Conservation (phyloP, 2,113 vertebrate genomes). For the Gallinago paraguaiae region DNA sequence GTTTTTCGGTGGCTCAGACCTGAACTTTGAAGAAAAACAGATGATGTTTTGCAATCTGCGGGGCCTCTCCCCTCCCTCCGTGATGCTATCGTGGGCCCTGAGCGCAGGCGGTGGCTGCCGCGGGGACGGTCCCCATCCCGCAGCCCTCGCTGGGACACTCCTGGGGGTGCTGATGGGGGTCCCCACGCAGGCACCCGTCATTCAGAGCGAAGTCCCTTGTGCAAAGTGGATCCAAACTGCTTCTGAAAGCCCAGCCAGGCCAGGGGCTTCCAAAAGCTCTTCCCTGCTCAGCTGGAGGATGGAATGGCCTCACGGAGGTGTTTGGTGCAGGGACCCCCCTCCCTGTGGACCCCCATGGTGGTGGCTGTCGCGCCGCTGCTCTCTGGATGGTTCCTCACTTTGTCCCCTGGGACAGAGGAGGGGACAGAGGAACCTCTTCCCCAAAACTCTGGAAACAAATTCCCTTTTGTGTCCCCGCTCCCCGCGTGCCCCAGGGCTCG, state of each 20-base stretch:
- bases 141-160: fast-evolving
- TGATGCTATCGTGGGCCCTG: fast-evolving
- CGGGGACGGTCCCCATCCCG: background rate
- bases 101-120: background rate
- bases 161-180: background rate
- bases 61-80: background rate
- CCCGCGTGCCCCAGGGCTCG: fast-evolving
- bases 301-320: fast-evolving
- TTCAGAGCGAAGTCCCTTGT: background rate
- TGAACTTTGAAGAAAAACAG: background rate
- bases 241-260: background rate
- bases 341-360: fast-evolving
- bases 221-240: background rate
- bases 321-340: background rate
- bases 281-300: background rate
- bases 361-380: fast-evolving
- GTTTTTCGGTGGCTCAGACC: background rate
- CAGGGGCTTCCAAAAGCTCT: background rate
- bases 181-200: fast-evolving
- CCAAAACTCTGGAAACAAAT: background rate
- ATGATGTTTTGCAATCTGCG: background rate
- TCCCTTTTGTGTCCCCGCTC: fast-evolving
- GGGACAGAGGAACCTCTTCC: background rate
- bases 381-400: background rate
- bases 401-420: background rate